Conservation (phyloP, 2,113 vertebrate genomes). For the Poeciliopsis prolifica region DNA sequence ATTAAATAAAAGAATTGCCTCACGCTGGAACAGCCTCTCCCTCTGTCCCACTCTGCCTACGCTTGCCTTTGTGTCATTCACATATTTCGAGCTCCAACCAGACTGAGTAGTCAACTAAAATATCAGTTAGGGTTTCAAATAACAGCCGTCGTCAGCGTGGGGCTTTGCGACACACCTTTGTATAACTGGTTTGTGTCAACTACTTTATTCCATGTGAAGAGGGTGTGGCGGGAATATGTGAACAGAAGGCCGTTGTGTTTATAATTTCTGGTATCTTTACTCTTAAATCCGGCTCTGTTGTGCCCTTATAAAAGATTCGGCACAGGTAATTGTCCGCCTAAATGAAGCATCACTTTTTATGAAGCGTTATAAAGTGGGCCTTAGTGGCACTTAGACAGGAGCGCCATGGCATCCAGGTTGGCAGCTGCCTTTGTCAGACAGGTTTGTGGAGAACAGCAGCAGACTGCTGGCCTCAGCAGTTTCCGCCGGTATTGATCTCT, state of each 20-base stretch:
- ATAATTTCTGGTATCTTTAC: neutral
- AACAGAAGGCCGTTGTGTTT: constrained; percentile 8
- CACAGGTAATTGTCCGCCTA: neutral
- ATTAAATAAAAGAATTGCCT: constrained; percentile 34
- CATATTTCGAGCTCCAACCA: constrained; percentile 57
- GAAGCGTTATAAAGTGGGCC: constrained; percentile 1
- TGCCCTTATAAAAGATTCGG: neutral
- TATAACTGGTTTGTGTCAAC: constrained; percentile 74
- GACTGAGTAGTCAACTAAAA: constrained; percentile 65
- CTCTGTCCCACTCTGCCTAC: constrained; percentile 35
- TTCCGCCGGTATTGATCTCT: constrained; percentile 79
- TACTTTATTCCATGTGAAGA: constrained; percentile 48
- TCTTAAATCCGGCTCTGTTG: neutral
- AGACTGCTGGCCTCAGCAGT: constrained; percentile 80
- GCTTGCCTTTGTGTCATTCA: constrained; percentile 59
- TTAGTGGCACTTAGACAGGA: constrained; percentile 29
- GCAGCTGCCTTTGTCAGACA: constrained; percentile 68
- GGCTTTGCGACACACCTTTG: constrained; percentile 75
- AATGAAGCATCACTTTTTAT: neutral
- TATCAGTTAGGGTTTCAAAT: constrained; percentile 76
- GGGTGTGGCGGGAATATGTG: constrained; percentile 56
- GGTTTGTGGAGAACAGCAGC: constrained; percentile 66
- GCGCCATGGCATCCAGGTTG: constrained; percentile 60
- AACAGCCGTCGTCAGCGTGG: constrained; percentile 56
- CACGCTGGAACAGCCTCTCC: constrained; percentile 40